Evolutionary conservation across 2,888 invertebrate genomes (phyloP), one percentile per base, ranked within the genome.

Genomic region (Leptarthrus brevirostris): DNA sequence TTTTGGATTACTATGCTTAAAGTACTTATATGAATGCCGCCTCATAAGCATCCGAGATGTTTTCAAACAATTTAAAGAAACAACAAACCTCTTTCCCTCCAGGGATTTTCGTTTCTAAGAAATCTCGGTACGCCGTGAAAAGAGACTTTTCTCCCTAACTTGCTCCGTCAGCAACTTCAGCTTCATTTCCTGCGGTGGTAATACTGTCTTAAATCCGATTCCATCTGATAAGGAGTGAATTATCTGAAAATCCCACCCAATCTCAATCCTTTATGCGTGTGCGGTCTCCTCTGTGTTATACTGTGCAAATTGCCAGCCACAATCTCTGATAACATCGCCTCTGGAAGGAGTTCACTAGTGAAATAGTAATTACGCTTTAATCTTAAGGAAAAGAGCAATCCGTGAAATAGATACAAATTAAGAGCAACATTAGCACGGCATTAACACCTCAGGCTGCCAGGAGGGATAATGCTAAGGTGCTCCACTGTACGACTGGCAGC

Each of bases 341-440:
- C 61, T 12, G 2, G 1, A 10, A 36, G 61, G 36, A 61, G 61
- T 61, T 61, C 61, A 61, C 36, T 40, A 20, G n/a, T n/a, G n/a
- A n/a, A n/a, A n/a, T n/a, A n/a, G 61, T 40, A 61, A 61, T 61
- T 61, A 61, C 36, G 61, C 61, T 18, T 40, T 61, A 61, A 61
- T 61, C 61, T 61, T 40, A 40, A 24, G 40, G 40, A 40, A n/a
- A 40, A 30, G 40, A 61, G 61, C 40, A 61, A 61, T 61, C 61
- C 61, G 36, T 61, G 61, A 61, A 61, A 61, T 36, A 61, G 34
- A 61, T 40, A 40, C 61, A 40, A 61, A 30, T 61, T 61, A n/a
- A 61, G 61, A 61, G 18, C 34, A 61, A 61, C 61, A 61, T 61
- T 61, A 61, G 61, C 61, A 61, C 61, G 6, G 40, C 40, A 61